A percentile compares a stretch with the other conserved stretches of the same genome.
phyloP scores from a whole-genome alignment of 2,888 invertebrate genomes.

The Hydraecia micacea region DNA sequence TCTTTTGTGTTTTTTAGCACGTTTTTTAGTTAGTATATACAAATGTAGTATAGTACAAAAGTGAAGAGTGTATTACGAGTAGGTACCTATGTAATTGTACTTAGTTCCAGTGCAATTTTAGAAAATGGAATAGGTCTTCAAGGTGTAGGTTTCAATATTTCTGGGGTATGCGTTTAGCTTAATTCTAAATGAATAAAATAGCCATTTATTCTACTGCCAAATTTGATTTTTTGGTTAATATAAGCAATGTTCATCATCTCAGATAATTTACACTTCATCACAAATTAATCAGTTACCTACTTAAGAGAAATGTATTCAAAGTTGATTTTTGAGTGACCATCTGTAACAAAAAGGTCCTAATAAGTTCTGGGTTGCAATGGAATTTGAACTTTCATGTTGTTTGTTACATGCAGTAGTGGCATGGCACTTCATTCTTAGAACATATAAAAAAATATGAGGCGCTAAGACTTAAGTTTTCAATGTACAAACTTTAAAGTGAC shows the following conservation, averaged over 20 bases:
- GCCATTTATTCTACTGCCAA: not conserved
- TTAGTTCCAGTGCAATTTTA: not conserved
- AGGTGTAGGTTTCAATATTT: not conserved
- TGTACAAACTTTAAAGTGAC: not conserved
- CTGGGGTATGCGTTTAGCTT: not conserved
- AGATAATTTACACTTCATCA: too few species aligned
- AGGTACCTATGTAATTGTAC: not conserved
- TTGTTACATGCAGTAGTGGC: too few species aligned
- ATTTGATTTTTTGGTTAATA: too few species aligned
- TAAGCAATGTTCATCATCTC: too few species aligned
- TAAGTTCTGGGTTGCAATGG: too few species aligned
- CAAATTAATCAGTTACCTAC: too few species aligned
- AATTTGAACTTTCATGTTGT: too few species aligned
- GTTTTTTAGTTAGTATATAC: conserved; percentile 10
- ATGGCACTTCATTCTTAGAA: not conserved
- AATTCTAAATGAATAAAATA: not conserved
- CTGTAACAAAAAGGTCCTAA: too few species aligned
- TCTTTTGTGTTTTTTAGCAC: conserved; percentile 39
- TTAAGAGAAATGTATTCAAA: too few species aligned
- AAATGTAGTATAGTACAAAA: not conserved
- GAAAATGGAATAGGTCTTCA: not conserved
- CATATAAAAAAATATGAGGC: not conserved
- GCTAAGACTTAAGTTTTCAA: not conserved
- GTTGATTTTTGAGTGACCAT: too few species aligned
- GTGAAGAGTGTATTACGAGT: not conserved